Evolutionary conservation across 2,888 invertebrate species (phyloP).

Genomic region (Hydriomena furcata): DNA sequence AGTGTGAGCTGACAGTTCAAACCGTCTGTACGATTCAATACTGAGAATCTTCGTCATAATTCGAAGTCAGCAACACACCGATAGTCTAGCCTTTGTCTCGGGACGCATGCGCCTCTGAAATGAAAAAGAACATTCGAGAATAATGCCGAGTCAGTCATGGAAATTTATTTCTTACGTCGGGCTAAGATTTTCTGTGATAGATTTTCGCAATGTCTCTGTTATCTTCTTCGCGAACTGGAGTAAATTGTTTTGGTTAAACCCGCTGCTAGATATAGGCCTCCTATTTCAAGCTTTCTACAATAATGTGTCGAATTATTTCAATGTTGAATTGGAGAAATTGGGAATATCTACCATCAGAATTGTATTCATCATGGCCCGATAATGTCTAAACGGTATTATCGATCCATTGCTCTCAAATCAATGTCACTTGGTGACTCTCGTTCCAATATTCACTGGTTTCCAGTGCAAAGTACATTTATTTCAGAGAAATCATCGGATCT

Average conservation of each 20-base stretch:
- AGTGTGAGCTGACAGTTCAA: slow-evolving; percentile 78
- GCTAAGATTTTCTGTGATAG: slow-evolving; percentile 51
- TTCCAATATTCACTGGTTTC: slow-evolving; percentile 74
- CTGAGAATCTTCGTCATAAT: slow-evolving; percentile 47
- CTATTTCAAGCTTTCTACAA: no score
- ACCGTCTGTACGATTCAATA: slow-evolving; percentile 52
- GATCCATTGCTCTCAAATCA: slow-evolving; percentile 65
- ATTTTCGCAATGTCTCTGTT: slow-evolving; percentile 34
- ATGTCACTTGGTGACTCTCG: slow-evolving; percentile 43
- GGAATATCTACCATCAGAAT: slow-evolving; percentile 53
- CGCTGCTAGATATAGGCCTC: background rate
- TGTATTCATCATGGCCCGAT: slow-evolving; percentile 58
- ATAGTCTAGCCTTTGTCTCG: slow-evolving; percentile 77
- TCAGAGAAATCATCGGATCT: background rate
- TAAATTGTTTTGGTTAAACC: no score
- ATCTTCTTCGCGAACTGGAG: no score
- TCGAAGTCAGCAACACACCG: slow-evolving; percentile 78
- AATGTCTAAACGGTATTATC: slow-evolving; percentile 60
- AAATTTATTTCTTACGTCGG: slow-evolving; percentile 68
- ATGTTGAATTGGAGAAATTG: slow-evolving; percentile 6
- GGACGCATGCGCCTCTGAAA: slow-evolving; percentile 84
- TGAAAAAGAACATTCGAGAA: slow-evolving; percentile 77
- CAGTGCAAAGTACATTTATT: slow-evolving; percentile 21
- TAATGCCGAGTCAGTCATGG: slow-evolving; percentile 83
- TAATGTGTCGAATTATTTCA: no score